Percentiles rank a stretch among this genome's conserved stretches.
Evolutionary conservation across 2,888 invertebrate species (phyloP).

Genomic region (Drosophila meridionalis): DNA sequence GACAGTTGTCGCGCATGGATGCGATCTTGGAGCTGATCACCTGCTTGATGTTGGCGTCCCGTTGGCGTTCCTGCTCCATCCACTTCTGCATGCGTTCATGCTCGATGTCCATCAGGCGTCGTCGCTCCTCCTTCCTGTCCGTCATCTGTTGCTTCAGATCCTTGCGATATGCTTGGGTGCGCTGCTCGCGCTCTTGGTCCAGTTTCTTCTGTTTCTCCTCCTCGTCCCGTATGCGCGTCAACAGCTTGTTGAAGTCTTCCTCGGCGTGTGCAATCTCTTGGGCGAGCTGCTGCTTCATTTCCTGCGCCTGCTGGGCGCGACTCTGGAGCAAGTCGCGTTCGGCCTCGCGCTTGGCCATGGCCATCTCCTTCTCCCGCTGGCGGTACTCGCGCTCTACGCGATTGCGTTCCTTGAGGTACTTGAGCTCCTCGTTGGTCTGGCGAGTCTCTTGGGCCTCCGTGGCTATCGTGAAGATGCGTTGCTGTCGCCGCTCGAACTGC

Average conservation of each 20-base stretch:
- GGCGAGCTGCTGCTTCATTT: constrained; percentile 82
- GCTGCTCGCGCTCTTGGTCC: constrained; percentile 70
- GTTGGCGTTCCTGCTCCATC: constrained; percentile 82
- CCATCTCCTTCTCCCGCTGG: constrained; percentile 82
- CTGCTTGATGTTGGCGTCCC: constrained; percentile 82
- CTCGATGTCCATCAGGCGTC: constrained; percentile 75
- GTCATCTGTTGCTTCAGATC: constrained; percentile 84
- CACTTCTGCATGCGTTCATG: constrained; percentile 80
- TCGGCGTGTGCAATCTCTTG: constrained; percentile 83
- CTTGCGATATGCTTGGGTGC: constrained; percentile 78
- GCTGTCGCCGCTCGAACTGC: constrained; percentile 83
- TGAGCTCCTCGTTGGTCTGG: constrained; percentile 80
- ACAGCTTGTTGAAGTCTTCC: constrained; percentile 80
- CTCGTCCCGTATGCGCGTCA: constrained; percentile 81
- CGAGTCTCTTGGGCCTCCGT: constrained; percentile 81
- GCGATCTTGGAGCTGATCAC: constrained; percentile 83
- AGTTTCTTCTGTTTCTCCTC: constrained; percentile 75
- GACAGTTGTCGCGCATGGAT: constrained; percentile 83
- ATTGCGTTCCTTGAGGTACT: constrained; percentile 83
- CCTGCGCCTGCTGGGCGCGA: constrained; percentile 81
- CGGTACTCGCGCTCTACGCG: constrained; percentile 84
- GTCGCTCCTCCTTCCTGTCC: constrained; percentile 82
- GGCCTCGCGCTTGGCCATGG: constrained; percentile 76
- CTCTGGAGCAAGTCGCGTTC: constrained; percentile 81
- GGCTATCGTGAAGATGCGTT: constrained; percentile 80